Conservation (phyloP, 2,113 vertebrate species). For the Corydoras maculifer region DNA sequence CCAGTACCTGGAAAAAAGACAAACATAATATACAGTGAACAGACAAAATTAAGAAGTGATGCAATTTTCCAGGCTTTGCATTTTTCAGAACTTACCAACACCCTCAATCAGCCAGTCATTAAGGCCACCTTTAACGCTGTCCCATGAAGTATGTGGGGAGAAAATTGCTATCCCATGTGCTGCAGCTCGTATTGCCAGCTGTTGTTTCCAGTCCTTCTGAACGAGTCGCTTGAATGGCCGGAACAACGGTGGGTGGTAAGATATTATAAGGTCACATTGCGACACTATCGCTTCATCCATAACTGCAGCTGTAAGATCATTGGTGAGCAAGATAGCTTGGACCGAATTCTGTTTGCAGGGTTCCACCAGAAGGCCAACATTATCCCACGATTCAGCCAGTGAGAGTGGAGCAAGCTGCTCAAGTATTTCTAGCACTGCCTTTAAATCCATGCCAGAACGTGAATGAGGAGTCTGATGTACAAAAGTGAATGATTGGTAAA, state of each 20-base stretch:
- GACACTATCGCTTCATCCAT: constrained; percentile 79
- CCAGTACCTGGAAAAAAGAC: constrained; percentile 54
- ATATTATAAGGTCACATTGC: constrained; percentile 78
- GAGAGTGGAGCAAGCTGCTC: constrained; percentile 77
- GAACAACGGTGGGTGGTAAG: constrained; percentile 91
- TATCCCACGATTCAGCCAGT: constrained; percentile 91
- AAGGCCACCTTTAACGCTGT: constrained; percentile 77
- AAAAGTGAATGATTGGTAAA: background rate
- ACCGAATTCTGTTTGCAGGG: constrained; percentile 75
- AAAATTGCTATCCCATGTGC: constrained; percentile 82
- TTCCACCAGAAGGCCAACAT: constrained; percentile 88
- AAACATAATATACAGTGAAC: background rate
- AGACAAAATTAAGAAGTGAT: background rate
- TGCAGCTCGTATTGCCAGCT: constrained; percentile 75
- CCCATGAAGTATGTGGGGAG: constrained; percentile 87
- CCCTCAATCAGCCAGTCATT: constrained; percentile 83
- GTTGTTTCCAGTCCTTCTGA: constrained; percentile 85
- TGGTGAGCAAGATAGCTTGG: constrained; percentile 79
- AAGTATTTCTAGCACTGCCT: constrained; percentile 69
- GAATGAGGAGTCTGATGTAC: constrained; percentile 8
- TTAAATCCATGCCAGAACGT: constrained; percentile 69
- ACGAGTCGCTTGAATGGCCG: constrained; percentile 74
- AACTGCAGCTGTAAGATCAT: constrained; percentile 80
- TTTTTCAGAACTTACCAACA: constrained; percentile 55
- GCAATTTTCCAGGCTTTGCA: background rate